phyloP scores from a whole-genome alignment of 2,888 invertebrate genomes.

The Brachyopa scutellaris region DNA sequence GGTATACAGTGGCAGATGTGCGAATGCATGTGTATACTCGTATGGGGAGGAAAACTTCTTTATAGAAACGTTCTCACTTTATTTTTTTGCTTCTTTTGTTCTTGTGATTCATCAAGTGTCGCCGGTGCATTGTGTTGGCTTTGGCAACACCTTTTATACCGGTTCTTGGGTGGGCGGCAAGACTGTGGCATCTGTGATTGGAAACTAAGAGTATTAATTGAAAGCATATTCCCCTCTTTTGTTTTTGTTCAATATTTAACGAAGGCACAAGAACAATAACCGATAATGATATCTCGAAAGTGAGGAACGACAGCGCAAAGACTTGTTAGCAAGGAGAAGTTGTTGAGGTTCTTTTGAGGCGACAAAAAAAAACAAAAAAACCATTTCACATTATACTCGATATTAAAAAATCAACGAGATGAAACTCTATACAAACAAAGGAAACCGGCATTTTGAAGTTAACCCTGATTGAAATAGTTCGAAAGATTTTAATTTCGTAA shows the following conservation, averaged over 20 bases:
- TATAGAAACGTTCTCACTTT: slow-evolving; percentile 16
- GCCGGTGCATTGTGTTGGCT: slow-evolving; percentile 18
- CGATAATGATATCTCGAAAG: slow-evolving; percentile 5
- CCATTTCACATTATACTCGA: no score
- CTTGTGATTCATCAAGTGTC: slow-evolving; percentile 44
- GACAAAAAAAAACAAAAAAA: no score
- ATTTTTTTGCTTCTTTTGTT: neutral
- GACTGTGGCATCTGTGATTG: slow-evolving; percentile 16
- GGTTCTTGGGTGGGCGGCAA: neutral
- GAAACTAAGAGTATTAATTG: slow-evolving; percentile 36
- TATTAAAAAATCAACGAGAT: no score
- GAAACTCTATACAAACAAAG: no score
- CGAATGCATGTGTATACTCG: neutral
- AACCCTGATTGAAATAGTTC: no score
- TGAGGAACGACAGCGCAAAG: no score
- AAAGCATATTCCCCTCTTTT: slow-evolving; percentile 15
- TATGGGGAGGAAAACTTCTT: slow-evolving; percentile 3
- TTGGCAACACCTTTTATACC: neutral
- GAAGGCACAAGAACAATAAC: slow-evolving; percentile 5
- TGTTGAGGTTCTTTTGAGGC: no score
- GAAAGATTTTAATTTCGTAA: no score
- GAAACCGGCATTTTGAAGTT: no score
- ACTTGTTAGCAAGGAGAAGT: no score
- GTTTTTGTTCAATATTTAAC: neutral
- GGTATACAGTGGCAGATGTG: slow-evolving; percentile 18